phyloP scores from a whole-genome alignment of 2,888 invertebrate genomes.

The Sarcophaga caerulescens region DNA sequence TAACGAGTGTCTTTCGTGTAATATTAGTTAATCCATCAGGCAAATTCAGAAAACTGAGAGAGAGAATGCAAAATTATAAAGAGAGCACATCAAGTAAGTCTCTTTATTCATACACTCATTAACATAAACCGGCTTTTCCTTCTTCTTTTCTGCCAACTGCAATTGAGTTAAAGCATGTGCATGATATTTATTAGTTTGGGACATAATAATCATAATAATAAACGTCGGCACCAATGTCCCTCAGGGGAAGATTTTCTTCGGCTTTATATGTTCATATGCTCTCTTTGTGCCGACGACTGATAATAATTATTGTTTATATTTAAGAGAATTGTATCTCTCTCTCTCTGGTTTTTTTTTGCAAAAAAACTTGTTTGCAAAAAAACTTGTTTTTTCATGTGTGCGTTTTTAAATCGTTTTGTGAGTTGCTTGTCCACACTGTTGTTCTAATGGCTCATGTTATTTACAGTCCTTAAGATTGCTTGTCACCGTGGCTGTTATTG shows the following conservation, averaged over 20 bases:
- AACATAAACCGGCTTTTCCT: conserved; percentile 62
- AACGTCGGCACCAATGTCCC: no score
- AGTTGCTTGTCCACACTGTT: conserved; percentile 13
- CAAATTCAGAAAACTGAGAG: not conserved
- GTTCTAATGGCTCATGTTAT: not conserved
- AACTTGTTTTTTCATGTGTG: conserved; percentile 5
- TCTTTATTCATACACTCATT: conserved; percentile 31
- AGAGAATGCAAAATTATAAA: not conserved
- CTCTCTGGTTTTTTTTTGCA: conserved; percentile 1
- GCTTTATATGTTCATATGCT: no score
- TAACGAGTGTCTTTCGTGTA: conserved; percentile 60
- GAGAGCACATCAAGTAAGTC: not conserved
- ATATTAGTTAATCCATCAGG: conserved; percentile 50
- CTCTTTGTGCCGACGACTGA: rapidly evolving
- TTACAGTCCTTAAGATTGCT: no score
- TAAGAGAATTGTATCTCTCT: conserved; percentile 35
- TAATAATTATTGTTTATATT: conserved; percentile 49
- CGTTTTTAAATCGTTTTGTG: not conserved
- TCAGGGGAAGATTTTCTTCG: no score
- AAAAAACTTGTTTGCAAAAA: conserved; percentile 55
- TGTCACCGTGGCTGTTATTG: no score
- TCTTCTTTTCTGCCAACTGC: not conserved
- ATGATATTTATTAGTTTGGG: conserved; percentile 4
- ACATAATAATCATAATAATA: not conserved
- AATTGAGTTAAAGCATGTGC: conserved; percentile 52